Conservation (phyloP, 1,140 invertebrate species). For the Drosophila leontia region DNA sequence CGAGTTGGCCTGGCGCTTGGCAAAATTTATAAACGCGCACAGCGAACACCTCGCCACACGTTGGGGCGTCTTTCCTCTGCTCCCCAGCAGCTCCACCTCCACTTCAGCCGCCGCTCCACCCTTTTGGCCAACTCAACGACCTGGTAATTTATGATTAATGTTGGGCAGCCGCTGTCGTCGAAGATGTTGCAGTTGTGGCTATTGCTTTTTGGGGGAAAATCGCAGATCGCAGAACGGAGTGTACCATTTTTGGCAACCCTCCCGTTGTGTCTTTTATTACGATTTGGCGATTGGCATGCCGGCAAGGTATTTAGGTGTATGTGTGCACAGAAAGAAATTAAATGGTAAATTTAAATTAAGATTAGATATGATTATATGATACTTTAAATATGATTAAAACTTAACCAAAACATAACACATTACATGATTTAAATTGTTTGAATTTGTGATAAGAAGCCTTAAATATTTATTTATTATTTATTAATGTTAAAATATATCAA, state of each 20-base stretch:
- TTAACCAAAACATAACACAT: background rate
- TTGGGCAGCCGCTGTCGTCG: slow-evolving; percentile 62
- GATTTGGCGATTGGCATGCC: slow-evolving; percentile 38
- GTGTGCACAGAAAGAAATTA: background rate
- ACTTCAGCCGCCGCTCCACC: slow-evolving; percentile 1
- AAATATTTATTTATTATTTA: background rate
- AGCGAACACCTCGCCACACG: slow-evolving; percentile 80
- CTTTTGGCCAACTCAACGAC: slow-evolving; percentile 71
- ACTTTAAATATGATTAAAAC: background rate
- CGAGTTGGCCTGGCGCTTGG: slow-evolving; percentile 70
- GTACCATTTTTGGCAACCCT: slow-evolving; percentile 81
- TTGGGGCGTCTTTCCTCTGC: slow-evolving; percentile 74
- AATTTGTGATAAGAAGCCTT: background rate
- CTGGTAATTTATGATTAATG: slow-evolving; percentile 84
- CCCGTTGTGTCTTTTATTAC: slow-evolving; percentile 78
- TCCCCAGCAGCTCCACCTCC: slow-evolving; percentile 7
- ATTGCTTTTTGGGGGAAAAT: slow-evolving; percentile 30
- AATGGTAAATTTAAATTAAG: background rate
- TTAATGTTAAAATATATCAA: background rate
- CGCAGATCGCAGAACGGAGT: slow-evolving; percentile 50
- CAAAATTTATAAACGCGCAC: slow-evolving; percentile 80
- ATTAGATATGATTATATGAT: background rate
- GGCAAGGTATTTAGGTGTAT: slow-evolving; percentile 13
- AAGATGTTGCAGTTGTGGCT: slow-evolving; percentile 41
- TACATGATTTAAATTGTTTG: background rate